phyloP scores from a whole-genome alignment of 2,888 invertebrate species.

The Silvanus unidentatus region DNA sequence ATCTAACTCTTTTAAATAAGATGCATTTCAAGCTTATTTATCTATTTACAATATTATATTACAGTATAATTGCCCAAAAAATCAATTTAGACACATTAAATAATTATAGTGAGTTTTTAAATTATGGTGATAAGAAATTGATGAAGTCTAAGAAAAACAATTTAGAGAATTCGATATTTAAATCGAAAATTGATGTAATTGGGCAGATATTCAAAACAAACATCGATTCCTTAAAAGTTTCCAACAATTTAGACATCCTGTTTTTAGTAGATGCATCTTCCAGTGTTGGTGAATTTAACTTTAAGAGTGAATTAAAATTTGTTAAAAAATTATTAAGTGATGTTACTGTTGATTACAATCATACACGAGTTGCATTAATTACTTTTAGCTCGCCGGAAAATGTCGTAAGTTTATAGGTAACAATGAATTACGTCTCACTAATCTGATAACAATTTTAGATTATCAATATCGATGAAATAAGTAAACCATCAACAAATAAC shows the following conservation, averaged over 20 bases:
- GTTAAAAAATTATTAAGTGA: constrained; percentile 61
- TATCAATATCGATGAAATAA: constrained; percentile 56
- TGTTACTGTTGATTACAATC: constrained; percentile 58
- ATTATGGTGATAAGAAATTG: constrained; percentile 41
- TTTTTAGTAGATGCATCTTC: constrained; percentile 67
- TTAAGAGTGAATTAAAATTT: constrained; percentile 61
- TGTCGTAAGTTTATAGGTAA: constrained; percentile 45
- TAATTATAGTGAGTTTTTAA: constrained; percentile 41
- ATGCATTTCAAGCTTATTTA: background rate
- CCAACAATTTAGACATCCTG: constrained; percentile 52
- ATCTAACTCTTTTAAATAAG: background rate
- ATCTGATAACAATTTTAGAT: constrained; percentile 15
- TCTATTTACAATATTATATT: constrained; percentile 6
- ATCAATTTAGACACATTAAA: constrained; percentile 27
- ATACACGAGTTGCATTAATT: constrained; percentile 59
- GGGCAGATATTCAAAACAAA: constrained; percentile 53
- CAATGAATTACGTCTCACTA: constrained; percentile 1
- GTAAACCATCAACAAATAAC: constrained; percentile 46
- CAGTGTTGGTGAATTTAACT: constrained; percentile 60
- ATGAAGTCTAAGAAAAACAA: constrained; percentile 27
- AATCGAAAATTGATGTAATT: constrained; percentile 51
- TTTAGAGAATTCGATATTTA: constrained; percentile 43
- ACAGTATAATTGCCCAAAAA: constrained; percentile 16
- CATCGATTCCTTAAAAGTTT: constrained; percentile 48
- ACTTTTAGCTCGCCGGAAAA: constrained; percentile 58